Evolutionary conservation across 2,888 invertebrate genomes (phyloP), one percentile per base, ranked within the genome.

Genomic region (Leuctra nigra): DNA sequence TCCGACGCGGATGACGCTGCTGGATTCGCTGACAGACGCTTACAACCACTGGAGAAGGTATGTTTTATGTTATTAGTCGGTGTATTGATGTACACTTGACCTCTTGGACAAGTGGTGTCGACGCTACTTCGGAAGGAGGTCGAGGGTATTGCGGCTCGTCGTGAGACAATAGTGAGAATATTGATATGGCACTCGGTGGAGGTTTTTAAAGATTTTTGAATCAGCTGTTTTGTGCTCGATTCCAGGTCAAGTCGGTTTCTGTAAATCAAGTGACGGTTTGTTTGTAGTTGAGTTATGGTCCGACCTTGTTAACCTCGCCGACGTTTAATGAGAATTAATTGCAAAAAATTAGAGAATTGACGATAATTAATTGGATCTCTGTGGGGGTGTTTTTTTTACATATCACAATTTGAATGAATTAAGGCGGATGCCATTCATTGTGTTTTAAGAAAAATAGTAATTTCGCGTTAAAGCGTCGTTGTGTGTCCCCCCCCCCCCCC

Each of bases 21-120:
- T 50, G 13, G 50, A 22, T 50, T 50, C 50, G 18, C 36, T 50
- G 18, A 50, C 50, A 22, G 50, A 50, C 50, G 50, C 18, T 22
- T 50, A 50, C 50, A 50, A 50, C 20, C 33, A 50, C 29, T 50
- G 50, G 50, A 50, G 50, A 35, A 50, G 50, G 50, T 50, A 50
- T 35, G 2, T 9, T 20, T 4, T 20, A n/a, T n/a, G n/a, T n/a
- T n/a, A n/a, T n/a, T n/a, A n/a, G n/a, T n/a, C n/a, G n/a, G n/a
- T n/a, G n/a, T n/a, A n/a, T n/a, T n/a, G n/a, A n/a, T n/a, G n/a
- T n/a, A n/a, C n/a, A n/a, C n/a, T n/a, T n/a, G n/a, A n/a, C n/a
- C n/a, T n/a, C n/a, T n/a, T n/a, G n/a, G n/a, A n/a, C n/a, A n/a
- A n/a, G n/a, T n/a, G n/a, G n/a, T n/a, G n/a, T n/a, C n/a, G n/a